A percentile compares a stretch with the other conserved stretches of the same genome.
Evolutionary conservation across 2,113 vertebrate genomes (phyloP).

Genomic region (Polyodon spathula): DNA sequence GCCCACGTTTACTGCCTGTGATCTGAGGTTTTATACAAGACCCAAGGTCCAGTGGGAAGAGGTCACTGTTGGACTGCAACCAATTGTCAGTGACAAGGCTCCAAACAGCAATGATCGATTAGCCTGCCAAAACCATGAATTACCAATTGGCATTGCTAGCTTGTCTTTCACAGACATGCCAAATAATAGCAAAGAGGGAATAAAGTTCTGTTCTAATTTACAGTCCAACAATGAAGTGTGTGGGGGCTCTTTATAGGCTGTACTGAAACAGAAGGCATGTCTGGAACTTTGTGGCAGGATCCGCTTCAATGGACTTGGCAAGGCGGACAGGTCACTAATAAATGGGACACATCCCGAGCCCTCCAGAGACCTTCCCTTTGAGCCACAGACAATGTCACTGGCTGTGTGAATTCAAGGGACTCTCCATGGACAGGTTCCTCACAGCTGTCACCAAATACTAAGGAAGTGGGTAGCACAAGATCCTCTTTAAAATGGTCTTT

Average conservation of each 20-base stretch:
- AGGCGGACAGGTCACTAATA: conserved; percentile 16
- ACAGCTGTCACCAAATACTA: conserved; percentile 35
- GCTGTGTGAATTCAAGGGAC: conserved; percentile 16
- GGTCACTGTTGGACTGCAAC: conserved; percentile 18
- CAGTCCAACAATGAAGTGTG: conserved; percentile 20
- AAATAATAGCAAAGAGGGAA: conserved; percentile 10
- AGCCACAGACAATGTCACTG: conserved; percentile 27
- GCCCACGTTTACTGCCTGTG: conserved; percentile 1
- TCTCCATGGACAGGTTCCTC: conserved; percentile 11
- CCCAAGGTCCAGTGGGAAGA: conserved; percentile 4
- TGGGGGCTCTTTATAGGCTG: conserved; percentile 3
- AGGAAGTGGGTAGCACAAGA: conserved; percentile 29
- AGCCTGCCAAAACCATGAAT: conserved; percentile 19
- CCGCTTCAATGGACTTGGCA: conserved; percentile 12
- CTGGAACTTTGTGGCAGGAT: conserved; percentile 8
- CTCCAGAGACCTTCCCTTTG: conserved; percentile 13
- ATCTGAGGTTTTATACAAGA: conserved; percentile 5
- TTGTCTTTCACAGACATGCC: conserved; percentile 2
- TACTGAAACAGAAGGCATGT: conserved; percentile 15
- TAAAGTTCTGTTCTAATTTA: conserved; percentile 19
- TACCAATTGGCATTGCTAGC: conserved; percentile 12
- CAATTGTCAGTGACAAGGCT: conserved; percentile 12
- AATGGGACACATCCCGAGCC: conserved; percentile 12
- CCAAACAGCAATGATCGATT: conserved; percentile 19
- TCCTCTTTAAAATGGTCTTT: background rate